Conservation (phyloP, 2,797 vertebrate genomes). For the Chromobotia macracanthus region DNA sequence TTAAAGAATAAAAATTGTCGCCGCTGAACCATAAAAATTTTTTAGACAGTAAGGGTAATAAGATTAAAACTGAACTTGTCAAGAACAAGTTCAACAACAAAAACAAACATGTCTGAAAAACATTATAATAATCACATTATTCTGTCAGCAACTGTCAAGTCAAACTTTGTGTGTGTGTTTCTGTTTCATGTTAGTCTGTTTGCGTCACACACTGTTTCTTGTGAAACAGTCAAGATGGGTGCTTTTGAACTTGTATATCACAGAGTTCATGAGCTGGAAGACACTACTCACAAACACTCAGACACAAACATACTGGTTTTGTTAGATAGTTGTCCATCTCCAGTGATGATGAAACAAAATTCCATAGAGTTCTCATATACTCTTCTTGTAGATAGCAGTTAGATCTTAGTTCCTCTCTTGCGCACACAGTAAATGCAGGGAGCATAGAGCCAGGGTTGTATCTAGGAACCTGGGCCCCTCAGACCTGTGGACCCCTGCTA, state of each 20-base stretch:
- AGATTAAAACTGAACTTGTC: too few species aligned
- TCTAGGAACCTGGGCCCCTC: neutral
- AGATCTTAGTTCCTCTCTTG: neutral
- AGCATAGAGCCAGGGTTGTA: neutral
- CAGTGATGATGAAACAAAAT: constrained; percentile 54
- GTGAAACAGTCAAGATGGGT: constrained; percentile 29
- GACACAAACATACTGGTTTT: constrained; percentile 60
- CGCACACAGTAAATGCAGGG: constrained; percentile 20
- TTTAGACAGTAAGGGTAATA: too few species aligned
- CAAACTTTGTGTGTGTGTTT: constrained; percentile 33
- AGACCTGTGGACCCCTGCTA: neutral
- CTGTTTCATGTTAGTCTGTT: constrained; percentile 34
- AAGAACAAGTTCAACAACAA: neutral
- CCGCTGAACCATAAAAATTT: too few species aligned
- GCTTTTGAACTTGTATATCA: constrained; percentile 47
- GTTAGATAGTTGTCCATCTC: constrained; percentile 53
- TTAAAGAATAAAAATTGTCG: too few species aligned
- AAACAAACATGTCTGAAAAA: constrained; percentile 2
- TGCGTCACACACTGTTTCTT: constrained; percentile 46
- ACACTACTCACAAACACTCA: constrained; percentile 28
- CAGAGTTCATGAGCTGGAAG: neutral
- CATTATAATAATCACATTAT: constrained; percentile 10
- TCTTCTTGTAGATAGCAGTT: constrained; percentile 14
- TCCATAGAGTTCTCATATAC: constrained; percentile 22
- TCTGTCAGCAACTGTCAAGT: constrained; percentile 12